Base-by-base conservation (phyloP, 2,113 vertebrate genomes). In the Melanerpes formicivorus region DNA sequence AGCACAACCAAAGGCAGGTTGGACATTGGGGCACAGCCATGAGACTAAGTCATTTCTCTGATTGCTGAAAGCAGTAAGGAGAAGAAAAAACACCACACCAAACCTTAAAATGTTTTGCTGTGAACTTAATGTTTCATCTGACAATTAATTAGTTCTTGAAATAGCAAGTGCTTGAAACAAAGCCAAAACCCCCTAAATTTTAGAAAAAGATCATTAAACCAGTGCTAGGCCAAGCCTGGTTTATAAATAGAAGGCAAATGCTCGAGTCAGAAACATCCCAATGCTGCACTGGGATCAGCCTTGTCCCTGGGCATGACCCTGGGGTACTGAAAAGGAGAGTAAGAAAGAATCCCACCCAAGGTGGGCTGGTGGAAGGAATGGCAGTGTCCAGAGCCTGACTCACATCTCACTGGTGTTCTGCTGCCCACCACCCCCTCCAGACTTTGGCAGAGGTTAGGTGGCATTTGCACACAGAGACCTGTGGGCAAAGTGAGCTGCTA, bases 71-170 rank as follows among this genome's bases (percentile, higher is more conserved):
- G 71, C 71, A 76, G 62, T 66, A 54, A 84, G 63, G 13, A 22
- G 72, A 78, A 55, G 30, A 7, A 81, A 55, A 32, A 8, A 27
- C 40, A 40, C 40, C 40, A 40, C 40, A 14, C 19, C 19, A 19
- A 50, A 23, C 3, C 64, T 88, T 63, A 21, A 58, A 50, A 62
- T 54, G 27, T 81, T 95, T 86, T 84, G 58, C 59, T 76, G 63
- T 65, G 66, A 81, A 84, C 59, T 75, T 72, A 19, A 11, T 60
- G 70, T 71, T 91, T 89, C 37, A 5, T 84, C 81, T 73, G 59
- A 93, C 81, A 92, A 50, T 87, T 64, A 79, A 50, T 87, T 64
- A 79, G 74, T 66, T 79, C 55, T 63, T 63, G 67, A 89, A 84
- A 79, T 19, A 72, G 40, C 1, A 1, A 63, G 58, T 14, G 29